These are phyloP conservation scores for Myotis findleyi DNA, from an alignment of 2,797 vertebrate species.

Conservation along the genomic window DNA sequence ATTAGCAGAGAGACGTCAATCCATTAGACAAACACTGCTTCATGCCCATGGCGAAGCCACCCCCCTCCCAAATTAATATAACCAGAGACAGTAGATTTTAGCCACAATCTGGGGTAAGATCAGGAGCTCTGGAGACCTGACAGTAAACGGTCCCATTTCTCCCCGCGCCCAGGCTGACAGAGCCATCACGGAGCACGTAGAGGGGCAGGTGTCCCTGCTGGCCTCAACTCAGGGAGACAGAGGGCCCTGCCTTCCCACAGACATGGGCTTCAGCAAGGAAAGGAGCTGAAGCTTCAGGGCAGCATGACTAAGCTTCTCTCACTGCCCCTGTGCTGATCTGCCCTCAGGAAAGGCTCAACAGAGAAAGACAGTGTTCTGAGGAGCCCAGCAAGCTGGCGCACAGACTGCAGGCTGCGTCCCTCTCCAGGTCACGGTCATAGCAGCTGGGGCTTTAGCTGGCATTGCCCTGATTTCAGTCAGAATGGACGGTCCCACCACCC, in stretches of 20 bases:
- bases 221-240: background rate
- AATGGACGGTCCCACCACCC: background rate
- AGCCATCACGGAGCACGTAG: background rate
- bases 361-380: background rate
- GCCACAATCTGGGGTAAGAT: constrained; percentile 65
- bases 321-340: background rate
- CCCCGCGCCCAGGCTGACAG: background rate
- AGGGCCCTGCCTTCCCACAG: background rate
- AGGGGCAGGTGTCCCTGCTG: background rate
- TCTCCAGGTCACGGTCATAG: background rate
- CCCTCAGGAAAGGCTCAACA: background rate
- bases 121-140: constrained; percentile 65
- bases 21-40: constrained; percentile 80
- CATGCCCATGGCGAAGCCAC: constrained; percentile 72
- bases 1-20: constrained; percentile 82
- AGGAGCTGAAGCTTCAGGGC: background rate
- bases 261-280: background rate
- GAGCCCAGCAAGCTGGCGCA: background rate
- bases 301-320: too few relatives aligned
- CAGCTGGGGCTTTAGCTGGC: background rate
- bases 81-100: constrained; percentile 80
- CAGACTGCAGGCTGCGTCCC: background rate
- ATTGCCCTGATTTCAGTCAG: background rate
- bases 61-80: constrained; percentile 18
- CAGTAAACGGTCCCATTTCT: background rate